Base-by-base conservation (phyloP, 2,113 vertebrate genomes). In the Sinocyclocheilus anshuiensis region DNA sequence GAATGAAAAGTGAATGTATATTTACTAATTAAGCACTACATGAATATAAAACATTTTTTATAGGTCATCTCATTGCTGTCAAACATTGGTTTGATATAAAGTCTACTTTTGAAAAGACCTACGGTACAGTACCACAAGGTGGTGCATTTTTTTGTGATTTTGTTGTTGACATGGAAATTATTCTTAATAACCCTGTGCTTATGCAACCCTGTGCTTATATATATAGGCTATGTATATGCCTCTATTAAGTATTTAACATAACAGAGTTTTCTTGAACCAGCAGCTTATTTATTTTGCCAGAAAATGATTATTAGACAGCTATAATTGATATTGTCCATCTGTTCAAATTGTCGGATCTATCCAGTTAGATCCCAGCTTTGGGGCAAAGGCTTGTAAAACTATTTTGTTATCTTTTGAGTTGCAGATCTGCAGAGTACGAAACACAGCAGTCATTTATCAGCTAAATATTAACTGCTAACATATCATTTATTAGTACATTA, bases 91-190 rank as follows among this genome's bases (percentile, higher is more conserved):
- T 24, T 45, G 22, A 81, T 9, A 81, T 65, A 81, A 65, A 42
- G 57, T 6, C 3, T 42, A 2, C 9, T n/a, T 20, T 22, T 15
- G 2, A 59, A 78, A 16, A 1, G 20, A 86, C 81, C 69, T 1
- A 18, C 4, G 0, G 53, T 6, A 55, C 53, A 55, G 53, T 55
- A 86, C 94, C 94, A 94, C 93, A 90, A 94, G 94, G 92, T 90
- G 94, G 94, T 85, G 93, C 91, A 91, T 84, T 80, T 90, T 33
- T 90, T 91, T 90, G 91, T 90, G 53, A 42, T 90, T 53, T 90
- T 85, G 78, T 26, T 42, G 53, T n/a, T 61, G 55, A 80, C 15
- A 55, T 76, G 55, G 53, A 55, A 36, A 63, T 53, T 18, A 22
- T 65, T 33, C 29, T 36, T 57, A 42, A 29, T 33, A 55, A 29